Conservation (phyloP, 2,113 vertebrate species). For the Acrocephalus kingi region DNA sequence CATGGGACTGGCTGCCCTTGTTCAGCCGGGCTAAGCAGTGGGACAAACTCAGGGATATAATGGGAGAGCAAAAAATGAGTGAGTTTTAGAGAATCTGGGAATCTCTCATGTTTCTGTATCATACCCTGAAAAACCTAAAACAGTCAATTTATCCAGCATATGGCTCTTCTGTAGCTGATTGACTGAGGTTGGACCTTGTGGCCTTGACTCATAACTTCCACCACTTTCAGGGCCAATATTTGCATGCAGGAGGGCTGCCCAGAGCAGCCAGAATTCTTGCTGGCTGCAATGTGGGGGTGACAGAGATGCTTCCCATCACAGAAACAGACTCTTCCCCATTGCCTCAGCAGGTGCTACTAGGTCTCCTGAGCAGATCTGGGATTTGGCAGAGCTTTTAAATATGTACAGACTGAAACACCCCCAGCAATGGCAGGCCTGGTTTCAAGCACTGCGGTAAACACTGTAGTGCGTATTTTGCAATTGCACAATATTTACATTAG, state of each 20-base stretch:
- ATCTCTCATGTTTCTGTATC: neutral
- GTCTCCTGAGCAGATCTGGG: neutral
- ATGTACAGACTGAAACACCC: neutral
- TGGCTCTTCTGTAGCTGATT: neutral
- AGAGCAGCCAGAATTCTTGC: neutral
- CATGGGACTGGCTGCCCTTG: neutral
- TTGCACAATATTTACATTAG: neutral
- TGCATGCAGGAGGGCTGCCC: neutral
- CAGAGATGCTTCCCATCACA: neutral
- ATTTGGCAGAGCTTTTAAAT: neutral
- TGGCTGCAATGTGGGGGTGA: neutral
- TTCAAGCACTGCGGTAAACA: neutral
- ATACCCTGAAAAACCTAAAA: neutral
- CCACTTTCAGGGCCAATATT: neutral
- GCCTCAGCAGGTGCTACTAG: neutral
- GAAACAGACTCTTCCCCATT: neutral
- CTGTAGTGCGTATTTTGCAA: neutral
- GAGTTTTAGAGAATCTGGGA: neutral
- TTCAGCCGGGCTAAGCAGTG: neutral
- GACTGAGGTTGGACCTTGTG: neutral
- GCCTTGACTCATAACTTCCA: neutral
- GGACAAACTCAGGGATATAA: neutral
- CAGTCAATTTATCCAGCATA: neutral
- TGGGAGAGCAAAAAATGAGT: neutral
- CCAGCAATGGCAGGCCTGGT: accelerated